Conservation (phyloP, 64 coral and sea anemone genomes). For the Trachythela sp. region DNA sequence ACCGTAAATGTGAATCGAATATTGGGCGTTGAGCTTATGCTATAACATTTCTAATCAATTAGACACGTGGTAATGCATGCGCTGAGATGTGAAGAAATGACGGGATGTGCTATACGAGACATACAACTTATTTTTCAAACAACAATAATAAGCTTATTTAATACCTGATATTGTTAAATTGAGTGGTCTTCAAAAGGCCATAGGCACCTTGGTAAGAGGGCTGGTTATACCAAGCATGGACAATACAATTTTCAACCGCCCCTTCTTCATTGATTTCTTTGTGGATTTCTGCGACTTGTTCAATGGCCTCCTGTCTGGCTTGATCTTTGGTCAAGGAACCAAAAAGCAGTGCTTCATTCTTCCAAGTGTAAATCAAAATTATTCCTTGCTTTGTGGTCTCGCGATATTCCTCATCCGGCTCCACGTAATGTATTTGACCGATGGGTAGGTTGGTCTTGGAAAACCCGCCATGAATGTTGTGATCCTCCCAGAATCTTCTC, state of each 20-base stretch:
- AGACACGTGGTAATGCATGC: too few species aligned
- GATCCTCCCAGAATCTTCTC: slow-evolving; percentile 32
- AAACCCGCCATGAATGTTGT: slow-evolving; percentile 38
- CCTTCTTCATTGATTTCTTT: slow-evolving; percentile 31
- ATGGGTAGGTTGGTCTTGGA: slow-evolving; percentile 54
- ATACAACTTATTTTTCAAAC: too few species aligned
- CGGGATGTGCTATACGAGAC: too few species aligned
- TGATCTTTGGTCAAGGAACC: slow-evolving; percentile 14
- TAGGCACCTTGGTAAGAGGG: slow-evolving; percentile 41
- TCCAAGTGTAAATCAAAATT: slow-evolving; percentile 50
- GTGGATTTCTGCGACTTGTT: slow-evolving; percentile 39
- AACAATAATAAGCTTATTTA: too few species aligned
- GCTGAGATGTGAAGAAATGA: too few species aligned
- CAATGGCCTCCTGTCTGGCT: slow-evolving; percentile 18
- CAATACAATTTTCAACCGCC: slow-evolving; percentile 21
- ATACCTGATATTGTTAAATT: slow-evolving; percentile 37
- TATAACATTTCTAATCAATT: too few species aligned
- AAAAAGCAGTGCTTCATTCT: slow-evolving; percentile 37
- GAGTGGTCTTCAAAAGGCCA: slow-evolving; percentile 18
- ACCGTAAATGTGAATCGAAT: too few species aligned
- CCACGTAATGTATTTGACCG: slow-evolving; percentile 41
- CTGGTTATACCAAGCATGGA: slow-evolving; percentile 37
- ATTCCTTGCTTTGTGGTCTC: slow-evolving; percentile 18
- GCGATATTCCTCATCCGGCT: not conserved
- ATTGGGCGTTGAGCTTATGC: too few species aligned